Evolutionary conservation across 2,113 vertebrate genomes (phyloP).

Genomic region (Nothobranchius kuhntae): DNA sequence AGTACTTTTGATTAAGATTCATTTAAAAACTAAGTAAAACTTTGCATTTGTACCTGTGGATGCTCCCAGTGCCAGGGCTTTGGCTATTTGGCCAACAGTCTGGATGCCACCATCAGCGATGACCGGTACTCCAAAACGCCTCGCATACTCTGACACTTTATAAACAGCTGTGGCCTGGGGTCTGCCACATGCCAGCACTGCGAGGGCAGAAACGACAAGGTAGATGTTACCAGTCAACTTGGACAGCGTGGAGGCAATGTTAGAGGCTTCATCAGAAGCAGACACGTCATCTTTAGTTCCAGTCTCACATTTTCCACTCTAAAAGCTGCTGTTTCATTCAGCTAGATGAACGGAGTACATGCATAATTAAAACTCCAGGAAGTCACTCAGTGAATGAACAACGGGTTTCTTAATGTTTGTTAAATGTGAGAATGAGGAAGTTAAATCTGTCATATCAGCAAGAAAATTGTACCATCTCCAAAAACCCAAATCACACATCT

Average conservation of each 20-base stretch:
- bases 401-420: conserved; percentile 3
- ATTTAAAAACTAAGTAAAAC: too few species aligned
- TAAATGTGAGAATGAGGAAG: conserved; percentile 48
- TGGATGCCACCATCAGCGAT: conserved; percentile 97
- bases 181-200: conserved; percentile 94
- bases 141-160: conserved; percentile 94
- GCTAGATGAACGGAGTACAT: background rate
- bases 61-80: conserved; percentile 92
- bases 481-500: background rate
- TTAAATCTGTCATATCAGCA: conserved; percentile 56
- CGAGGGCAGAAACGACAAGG: background rate
- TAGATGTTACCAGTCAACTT: background rate
- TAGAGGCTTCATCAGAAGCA: background rate
- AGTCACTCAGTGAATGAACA: conserved; percentile 6
- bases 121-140: conserved; percentile 92
- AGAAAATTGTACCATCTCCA: background rate
- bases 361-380: background rate
- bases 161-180: conserved; percentile 97
- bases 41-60: conserved; percentile 85
- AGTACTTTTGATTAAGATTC: too few species aligned
- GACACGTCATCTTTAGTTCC: background rate
- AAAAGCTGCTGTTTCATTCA: too few species aligned
- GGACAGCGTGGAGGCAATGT: background rate
- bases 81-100: conserved; percentile 92
- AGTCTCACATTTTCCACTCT: background rate